Conservation (phyloP, 2,888 invertebrate species). For the Congeria kusceri region DNA sequence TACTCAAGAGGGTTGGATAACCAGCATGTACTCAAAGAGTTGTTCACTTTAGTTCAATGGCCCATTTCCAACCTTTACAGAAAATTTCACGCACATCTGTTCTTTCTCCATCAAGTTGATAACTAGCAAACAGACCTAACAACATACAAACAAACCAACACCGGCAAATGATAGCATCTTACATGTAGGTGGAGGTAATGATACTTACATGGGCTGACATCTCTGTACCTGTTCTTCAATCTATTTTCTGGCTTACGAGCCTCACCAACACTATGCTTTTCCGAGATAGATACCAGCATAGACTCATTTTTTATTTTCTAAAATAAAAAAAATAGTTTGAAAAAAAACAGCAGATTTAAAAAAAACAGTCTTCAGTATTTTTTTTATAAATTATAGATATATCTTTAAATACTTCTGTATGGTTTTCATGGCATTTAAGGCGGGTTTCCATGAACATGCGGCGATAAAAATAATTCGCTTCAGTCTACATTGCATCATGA, state of each 20-base stretch:
- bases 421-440: too few species aligned
- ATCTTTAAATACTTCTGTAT: not conserved
- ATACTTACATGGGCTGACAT: constrained; percentile 94
- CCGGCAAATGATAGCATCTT: too few species aligned
- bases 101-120: too few species aligned
- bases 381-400: not conserved
- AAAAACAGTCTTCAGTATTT: not conserved
- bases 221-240: constrained; percentile 95
- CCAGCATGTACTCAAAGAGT: too few species aligned
- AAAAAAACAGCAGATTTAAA: not conserved
- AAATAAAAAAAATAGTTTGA: constrained; percentile 41
- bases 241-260: constrained; percentile 92
- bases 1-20: too few species aligned
- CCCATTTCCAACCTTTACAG: too few species aligned
- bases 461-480: not conserved
- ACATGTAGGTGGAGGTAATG: too few species aligned
- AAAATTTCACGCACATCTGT: too few species aligned
- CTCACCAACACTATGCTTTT: constrained; percentile 86
- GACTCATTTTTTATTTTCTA: constrained; percentile 80
- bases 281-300: constrained; percentile 66
- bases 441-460: not conserved
- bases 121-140: too few species aligned
- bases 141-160: too few species aligned
- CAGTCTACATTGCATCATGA: too few species aligned
- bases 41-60: too few species aligned